Base-by-base conservation (phyloP, 2,888 invertebrate genomes). In the Thysanoteuthis rhombus region DNA sequence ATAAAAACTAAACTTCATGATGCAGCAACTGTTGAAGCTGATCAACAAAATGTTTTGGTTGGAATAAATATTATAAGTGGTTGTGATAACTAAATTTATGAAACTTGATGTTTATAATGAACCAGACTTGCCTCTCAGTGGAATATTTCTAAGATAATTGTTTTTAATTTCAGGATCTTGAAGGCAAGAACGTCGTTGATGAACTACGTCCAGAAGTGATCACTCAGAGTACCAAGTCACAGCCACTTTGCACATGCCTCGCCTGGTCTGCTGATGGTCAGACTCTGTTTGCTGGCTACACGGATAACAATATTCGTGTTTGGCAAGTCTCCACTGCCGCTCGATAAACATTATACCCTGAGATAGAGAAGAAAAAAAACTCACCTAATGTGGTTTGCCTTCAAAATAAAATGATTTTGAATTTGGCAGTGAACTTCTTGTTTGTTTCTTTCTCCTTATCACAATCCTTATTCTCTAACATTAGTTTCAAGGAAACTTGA, bases 251-350 rank as follows among this genome's bases (percentile, higher is more conserved):
- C 97, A 98, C 99, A 95, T 99, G 99, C 12, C 97, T 99, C 96
- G 99, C 99, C 40, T 99, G 99, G 99, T 99, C 99, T 94, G 98
- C 99, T 93, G 99, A 99, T 97, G 99, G 99, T 95, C 99, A 99
- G 97, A 99, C 99, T 92, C 98, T 99, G 96, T 99, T 99, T 97
- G 99, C 99, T 97, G 99, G 99, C 94, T 99, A 99, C 97, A 99
- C 99, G 39, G 99, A 99, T 97, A 99, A 99, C 97, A 98, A 98
- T 95, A 99, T 99, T 97, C 98, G 99, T 97, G 99, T 99, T 95
- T 99, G 99, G 99, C 99, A 99, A 98, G 99, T 99, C 89, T 97
- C 97, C 93, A 96, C 96, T 96, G 96, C 96, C 75, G 95, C 95
- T 58, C 92, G 92, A n/a, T 92, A 45, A 92, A 92, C 32, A 40